Evolutionary conservation across 2,888 invertebrate genomes (phyloP), one percentile per base, ranked within the genome.

Genomic region (Serrognathus titanus): DNA sequence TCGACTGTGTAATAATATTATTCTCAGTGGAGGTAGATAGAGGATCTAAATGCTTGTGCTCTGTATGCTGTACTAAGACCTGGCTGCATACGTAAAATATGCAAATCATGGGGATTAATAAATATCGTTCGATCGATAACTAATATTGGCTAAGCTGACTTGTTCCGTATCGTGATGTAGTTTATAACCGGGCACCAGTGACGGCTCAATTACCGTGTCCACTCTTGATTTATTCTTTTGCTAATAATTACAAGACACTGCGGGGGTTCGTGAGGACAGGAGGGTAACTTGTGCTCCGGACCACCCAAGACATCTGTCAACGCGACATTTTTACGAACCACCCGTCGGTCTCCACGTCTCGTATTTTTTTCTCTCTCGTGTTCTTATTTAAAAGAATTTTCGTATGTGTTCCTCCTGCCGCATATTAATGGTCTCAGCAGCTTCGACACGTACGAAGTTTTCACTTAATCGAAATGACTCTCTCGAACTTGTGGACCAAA

Each of bases 71-170:
- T 16, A 16, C 16, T 16, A 16, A 20, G 10, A 16, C 20, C 13
- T 20, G 41, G 41, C 48, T 20, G 55, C 50, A 54, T 57, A 53
- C 37, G 46, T 53, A 53, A 52, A 55, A 49, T 38, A 61, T 61
- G 61, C 61, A 61, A 61, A 61, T 61, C 59, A 59, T 61, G 38
- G 43, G 58, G 49, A 57, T 61, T 61, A 61, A 61, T 59, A 61
- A 61, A 61, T 61, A 59, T 61, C 38, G 48, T 35, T 13, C 35
- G 13, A 48, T 37, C 48, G 38, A 37, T 48, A 48, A 48, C 36
- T 43, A 43, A 43, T 43, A 43, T 43, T 16, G 43, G 43, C 43
- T 48, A 48, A 37, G 36, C 37, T 37, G 38, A 12, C 12, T 48
- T 48, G 37, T 9, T 37, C 48, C 20, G 31, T 24, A 47, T 39